Conservation (phyloP, 2,113 vertebrate genomes). For the Tonatia bakeri region DNA sequence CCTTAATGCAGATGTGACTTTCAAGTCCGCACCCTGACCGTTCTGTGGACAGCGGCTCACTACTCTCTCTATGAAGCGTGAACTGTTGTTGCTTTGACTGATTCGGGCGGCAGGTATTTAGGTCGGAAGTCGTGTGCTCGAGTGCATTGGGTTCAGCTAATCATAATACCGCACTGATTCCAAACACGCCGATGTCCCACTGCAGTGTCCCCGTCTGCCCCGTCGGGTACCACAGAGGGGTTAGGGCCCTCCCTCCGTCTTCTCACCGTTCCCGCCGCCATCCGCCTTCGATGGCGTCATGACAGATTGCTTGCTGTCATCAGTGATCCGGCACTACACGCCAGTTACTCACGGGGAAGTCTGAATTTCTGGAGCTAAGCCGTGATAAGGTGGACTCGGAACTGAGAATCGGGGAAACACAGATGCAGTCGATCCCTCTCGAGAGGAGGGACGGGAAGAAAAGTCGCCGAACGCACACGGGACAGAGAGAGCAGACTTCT, state of each 20-base stretch:
- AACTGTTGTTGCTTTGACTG: neutral
- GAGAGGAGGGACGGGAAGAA: neutral
- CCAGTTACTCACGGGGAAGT: neutral
- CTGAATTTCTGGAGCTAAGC: neutral
- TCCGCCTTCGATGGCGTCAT: neutral
- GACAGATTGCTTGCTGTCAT: neutral
- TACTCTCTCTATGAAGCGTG: neutral
- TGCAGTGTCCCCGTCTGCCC: neutral
- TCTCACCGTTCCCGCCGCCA: neutral
- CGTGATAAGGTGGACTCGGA: neutral
- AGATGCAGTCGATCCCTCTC: neutral
- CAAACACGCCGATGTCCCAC: neutral
- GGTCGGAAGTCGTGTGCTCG: neutral
- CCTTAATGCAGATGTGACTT: slow-evolving; percentile 32
- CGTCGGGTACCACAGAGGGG: neutral
- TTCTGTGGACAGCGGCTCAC: neutral
- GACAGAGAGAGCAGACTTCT: neutral
- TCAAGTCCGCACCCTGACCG: neutral
- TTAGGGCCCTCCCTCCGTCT: neutral
- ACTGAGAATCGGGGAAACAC: neutral
- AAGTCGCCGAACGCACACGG: neutral
- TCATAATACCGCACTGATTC: neutral
- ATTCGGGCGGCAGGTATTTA: neutral
- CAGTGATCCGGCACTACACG: neutral
- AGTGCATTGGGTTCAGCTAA: neutral